Percentiles rank a stretch among this genome's conserved stretches.
These are phyloP conservation scores for Tympanoctomys barrerae DNA, from an alignment of 2,797 vertebrate species.

Conservation along the genomic window DNA sequence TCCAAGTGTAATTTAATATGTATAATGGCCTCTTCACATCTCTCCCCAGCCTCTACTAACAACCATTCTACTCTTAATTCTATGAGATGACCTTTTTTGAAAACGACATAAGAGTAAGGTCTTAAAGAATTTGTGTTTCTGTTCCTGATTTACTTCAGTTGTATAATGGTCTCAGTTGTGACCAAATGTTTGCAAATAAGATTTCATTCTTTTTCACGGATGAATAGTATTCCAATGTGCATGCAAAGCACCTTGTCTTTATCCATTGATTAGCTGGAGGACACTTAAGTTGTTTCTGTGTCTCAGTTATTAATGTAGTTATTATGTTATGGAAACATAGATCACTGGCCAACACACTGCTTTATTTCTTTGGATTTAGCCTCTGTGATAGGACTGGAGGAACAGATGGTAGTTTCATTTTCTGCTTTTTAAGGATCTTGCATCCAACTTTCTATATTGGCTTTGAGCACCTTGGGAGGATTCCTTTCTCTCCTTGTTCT, in stretches of 20 bases:
- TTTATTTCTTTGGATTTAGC: not conserved
- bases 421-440: not conserved
- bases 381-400: not conserved
- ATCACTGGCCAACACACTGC: not conserved
- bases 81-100: not conserved
- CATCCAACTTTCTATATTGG: not conserved
- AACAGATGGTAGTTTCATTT: not conserved
- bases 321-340: not conserved
- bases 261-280: not conserved
- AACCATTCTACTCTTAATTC: not conserved
- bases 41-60: not conserved
- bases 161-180: not conserved
- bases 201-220: not conserved
- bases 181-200: not conserved
- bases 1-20: not conserved
- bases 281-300: not conserved
- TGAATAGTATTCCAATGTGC: not conserved
- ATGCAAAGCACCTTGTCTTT: not conserved
- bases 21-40: not conserved
- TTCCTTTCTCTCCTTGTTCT: not conserved
- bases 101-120: not conserved
- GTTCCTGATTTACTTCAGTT: not conserved
- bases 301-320: not conserved
- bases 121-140: not conserved
- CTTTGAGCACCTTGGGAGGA: not conserved